Percentiles rank a stretch among this genome's conserved stretches.
Evolutionary conservation across 2,113 vertebrate species (phyloP).

Genomic region (Willisornis vidua): DNA sequence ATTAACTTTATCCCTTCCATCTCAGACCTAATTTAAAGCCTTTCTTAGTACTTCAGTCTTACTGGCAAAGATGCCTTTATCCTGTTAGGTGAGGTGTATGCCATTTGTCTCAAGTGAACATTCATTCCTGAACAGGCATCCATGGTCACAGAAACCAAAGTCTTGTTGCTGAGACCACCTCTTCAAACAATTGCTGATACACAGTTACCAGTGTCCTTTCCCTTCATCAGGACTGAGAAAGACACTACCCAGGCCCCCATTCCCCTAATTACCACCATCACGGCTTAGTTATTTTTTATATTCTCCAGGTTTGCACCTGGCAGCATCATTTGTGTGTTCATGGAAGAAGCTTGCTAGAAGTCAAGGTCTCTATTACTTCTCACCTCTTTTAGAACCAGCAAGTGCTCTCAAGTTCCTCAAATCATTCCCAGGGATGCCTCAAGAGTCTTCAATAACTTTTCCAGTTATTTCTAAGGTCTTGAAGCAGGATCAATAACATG

Average conservation of each 20-base stretch:
- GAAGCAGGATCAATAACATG: neutral
- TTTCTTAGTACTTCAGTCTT: neutral
- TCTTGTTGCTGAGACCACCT: neutral
- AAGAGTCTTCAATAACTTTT: neutral
- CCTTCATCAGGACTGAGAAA: neutral
- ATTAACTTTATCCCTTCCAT: neutral
- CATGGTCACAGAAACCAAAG: neutral
- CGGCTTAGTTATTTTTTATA: neutral
- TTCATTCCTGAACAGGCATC: neutral
- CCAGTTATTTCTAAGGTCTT: neutral
- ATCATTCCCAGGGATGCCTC: neutral
- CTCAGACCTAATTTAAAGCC: neutral
- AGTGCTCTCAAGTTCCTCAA: neutral
- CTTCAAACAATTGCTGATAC: neutral
- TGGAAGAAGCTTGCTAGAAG: neutral
- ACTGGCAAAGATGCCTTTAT: fast-evolving
- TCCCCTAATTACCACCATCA: neutral
- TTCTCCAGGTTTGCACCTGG: neutral
- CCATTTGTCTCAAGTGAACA: neutral
- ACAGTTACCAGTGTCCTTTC: neutral
- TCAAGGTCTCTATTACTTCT: neutral
- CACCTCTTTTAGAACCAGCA: neutral
- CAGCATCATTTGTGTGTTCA: neutral
- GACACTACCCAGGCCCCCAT: fast-evolving
- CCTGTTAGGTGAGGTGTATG: neutral